Evolutionary conservation across 2,888 invertebrate genomes (phyloP), one percentile per base, ranked within the genome.

Genomic region (Nephrotoma guestfalica): DNA sequence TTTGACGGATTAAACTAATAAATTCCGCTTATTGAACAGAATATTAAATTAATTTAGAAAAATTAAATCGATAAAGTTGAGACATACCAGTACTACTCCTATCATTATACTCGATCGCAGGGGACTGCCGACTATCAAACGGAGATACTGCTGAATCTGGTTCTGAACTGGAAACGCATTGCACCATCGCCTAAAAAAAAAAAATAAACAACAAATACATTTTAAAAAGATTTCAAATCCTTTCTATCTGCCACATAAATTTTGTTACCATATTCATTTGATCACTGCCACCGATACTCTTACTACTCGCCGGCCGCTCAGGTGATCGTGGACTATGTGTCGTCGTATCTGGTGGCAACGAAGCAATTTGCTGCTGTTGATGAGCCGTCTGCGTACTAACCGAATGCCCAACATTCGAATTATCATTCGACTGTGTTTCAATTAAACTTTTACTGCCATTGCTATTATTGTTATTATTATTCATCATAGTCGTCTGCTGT

Each of bases 81-180:
- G 30, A 30, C 89, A 89, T 88, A 91, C 91, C 90, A 87, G 90
- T 89, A 87, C 86, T 87, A 71, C 4, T 71, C 5, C 87, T 87
- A 87, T 91, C 91, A 87, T 41, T 86, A 41, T 90, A 90, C 86
- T 91, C 91, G 40, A 91, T 91, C 9, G 91, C 90, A 40, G 92
- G 92, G 45, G 91, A 91, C 86, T 91, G 91, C 4, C 90, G 90
- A 87, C 90, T 91, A 86, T 92, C 92, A 87, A 90, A 89, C 1
- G 92, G 91, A 0, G 91, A 91, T 40, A 94, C 94, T 6, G 93
- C 93, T 1, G 94, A 93, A 89, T 96, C 96, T 43, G 95, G 96
- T 90, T 96, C 96, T 89, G 96, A 96, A 90, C 96, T 96, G 45
- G 97, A 96, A 88, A 97, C 95, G 90, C 96, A 97, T 90, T 97